Base-by-base conservation (phyloP, 2,888 invertebrate species). In the Diachrysia chrysitis region DNA sequence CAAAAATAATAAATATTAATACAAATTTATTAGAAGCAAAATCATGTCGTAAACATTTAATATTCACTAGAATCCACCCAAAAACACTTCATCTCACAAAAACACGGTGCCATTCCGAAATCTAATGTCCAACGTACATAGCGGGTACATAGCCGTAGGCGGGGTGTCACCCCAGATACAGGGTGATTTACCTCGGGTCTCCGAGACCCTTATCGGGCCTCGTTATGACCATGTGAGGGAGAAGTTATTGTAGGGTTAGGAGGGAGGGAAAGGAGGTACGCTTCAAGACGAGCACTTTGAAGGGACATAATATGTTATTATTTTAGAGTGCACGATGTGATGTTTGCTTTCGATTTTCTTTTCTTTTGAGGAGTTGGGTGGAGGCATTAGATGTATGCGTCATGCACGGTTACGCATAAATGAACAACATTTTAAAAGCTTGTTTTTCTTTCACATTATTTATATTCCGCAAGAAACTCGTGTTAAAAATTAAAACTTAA, bases 161-260 rank as follows among this genome's bases (percentile, higher is more conserved):
- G 91, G 90, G 91, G 92, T 87, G 90, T 87, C 91, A 89, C 93
- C 92, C 93, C 89, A 93, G 94, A 93, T 92, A 93, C 90, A 86
- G 93, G 93, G 93, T 94, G 95, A 94, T 93, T 95, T 93, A 94
- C 90, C 80, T 93, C 91, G 94, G 93, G 93, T 91, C 94, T 91
- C 85, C 81, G 89, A 89, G 93, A 92, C 94, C 95, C 95, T 95
- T 95, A 95, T 95, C 95, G 90, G 87, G 90, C 86, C 92, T 92
- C 94, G 95, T 95, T 95, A 95, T 95, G 95, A 95, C 95, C 95
- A 95, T 95, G 95, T 95, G 95, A 95, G 95, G 94, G 94, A 89
- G 93, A 89, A 90, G 92, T 90, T 92, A 92, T 92, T 91, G 92
- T 92, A 87, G 88, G 85, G 86, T 83, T 84, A 73, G 61, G 66